A percentile compares a stretch with the other conserved stretches of the same genome.
These are phyloP conservation scores for Salticus scenicus DNA, from an alignment of 2,888 invertebrate species.

Conservation along the genomic window DNA sequence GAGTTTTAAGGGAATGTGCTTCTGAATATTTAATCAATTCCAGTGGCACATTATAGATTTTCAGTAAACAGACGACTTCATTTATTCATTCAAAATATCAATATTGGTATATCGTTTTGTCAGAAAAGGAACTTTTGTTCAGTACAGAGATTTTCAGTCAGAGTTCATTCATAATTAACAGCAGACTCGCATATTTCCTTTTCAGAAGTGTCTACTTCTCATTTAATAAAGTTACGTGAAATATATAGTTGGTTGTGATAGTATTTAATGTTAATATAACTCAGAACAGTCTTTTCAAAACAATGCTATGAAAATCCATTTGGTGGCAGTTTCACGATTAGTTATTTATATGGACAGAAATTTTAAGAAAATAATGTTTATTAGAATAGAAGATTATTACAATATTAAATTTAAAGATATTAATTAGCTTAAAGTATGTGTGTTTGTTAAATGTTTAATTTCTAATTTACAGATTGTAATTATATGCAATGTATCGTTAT, in stretches of 20 bases:
- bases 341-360: too few species aligned
- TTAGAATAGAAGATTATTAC: too few species aligned
- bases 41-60: neutral
- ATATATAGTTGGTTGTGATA: neutral
- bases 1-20: neutral
- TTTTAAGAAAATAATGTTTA: too few species aligned
- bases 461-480: too few species aligned
- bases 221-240: neutral
- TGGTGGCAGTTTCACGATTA: too few species aligned
- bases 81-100: neutral
- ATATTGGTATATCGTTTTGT: neutral
- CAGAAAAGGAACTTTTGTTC: neutral
- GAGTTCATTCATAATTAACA: conserved; percentile 4
- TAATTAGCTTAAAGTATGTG: too few species aligned
- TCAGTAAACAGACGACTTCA: neutral
- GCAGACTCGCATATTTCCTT: neutral
- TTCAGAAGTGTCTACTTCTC: neutral
- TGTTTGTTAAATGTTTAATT: too few species aligned
- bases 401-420: too few species aligned
- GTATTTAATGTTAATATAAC: neutral
- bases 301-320: too few species aligned
- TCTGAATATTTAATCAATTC: neutral
- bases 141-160: neutral
- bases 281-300: too few species aligned
- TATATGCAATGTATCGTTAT: too few species aligned